Conservation (phyloP, 2,888 invertebrate species). For the Augiades crinisus region DNA sequence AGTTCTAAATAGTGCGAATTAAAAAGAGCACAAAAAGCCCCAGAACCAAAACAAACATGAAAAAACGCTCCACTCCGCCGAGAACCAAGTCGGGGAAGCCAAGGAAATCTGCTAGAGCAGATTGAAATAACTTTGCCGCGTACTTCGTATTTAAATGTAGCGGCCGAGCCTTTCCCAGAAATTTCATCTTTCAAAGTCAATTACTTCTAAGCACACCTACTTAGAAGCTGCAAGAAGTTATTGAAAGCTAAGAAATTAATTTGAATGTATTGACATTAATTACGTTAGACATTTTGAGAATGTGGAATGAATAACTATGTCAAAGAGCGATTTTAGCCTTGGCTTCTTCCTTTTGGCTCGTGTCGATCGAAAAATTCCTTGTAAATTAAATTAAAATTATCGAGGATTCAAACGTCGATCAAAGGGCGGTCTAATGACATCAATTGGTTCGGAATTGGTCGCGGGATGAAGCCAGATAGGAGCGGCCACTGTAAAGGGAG, state of each 20-base stretch:
- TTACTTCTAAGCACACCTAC: conserved; percentile 1
- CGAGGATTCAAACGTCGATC: conserved; percentile 53
- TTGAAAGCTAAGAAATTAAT: not conserved
- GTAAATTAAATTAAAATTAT: conserved; percentile 65
- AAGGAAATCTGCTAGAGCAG: too few species aligned
- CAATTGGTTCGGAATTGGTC: conserved; percentile 68
- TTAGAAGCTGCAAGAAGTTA: conserved; percentile 17
- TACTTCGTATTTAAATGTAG: too few species aligned
- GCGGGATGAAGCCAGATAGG: conserved; percentile 54
- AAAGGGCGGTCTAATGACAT: conserved; percentile 63
- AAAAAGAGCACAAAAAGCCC: too few species aligned
- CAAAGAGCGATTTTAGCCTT: conserved; percentile 33
- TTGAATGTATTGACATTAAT: not conserved
- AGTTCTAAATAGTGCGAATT: too few species aligned
- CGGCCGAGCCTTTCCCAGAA: too few species aligned
- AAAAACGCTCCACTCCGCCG: too few species aligned
- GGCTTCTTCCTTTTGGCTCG: conserved; percentile 38
- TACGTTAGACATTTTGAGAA: not conserved
- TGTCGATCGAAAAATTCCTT: conserved; percentile 47
- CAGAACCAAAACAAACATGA: too few species aligned
- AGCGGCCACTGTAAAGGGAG: conserved; percentile 46
- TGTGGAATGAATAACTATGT: conserved; percentile 17
- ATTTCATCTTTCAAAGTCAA: not conserved
- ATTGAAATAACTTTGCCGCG: too few species aligned
- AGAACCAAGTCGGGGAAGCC: too few species aligned